Evolutionary conservation across 2,797 vertebrate genomes (phyloP).

Genomic region (Salarias fasciatus): DNA sequence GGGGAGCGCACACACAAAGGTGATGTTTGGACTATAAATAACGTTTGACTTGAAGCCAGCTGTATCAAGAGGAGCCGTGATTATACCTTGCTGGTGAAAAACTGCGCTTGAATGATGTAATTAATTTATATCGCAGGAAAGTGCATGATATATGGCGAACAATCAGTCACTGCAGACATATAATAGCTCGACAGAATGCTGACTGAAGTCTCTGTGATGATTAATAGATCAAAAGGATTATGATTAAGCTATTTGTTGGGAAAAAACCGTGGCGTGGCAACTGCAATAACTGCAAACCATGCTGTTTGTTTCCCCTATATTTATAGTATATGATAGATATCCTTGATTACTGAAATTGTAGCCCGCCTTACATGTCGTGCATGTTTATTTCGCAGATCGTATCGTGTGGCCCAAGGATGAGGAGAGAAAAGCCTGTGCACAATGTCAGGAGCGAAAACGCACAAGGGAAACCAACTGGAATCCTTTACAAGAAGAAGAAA

Average conservation of each 20-base stretch:
- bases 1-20: too few relatives aligned
- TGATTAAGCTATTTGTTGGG: conserved; percentile 54
- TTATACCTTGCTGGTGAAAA: conserved; percentile 22
- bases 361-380: conserved; percentile 11
- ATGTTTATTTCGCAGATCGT: conserved; percentile 63
- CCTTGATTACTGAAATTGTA: conserved; percentile 23
- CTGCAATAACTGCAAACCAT: conserved; percentile 6
- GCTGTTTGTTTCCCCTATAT: conserved; percentile 15
- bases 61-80: conserved; percentile 24
- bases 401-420: conserved; percentile 56
- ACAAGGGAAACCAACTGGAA: conserved; percentile 16
- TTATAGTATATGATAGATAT: conserved; percentile 33
- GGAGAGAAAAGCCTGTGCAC: neutral
- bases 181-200: conserved; percentile 57
- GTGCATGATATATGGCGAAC: conserved; percentile 53
- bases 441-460: conserved; percentile 2
- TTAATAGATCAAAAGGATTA: conserved; percentile 62
- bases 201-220: conserved; percentile 60
- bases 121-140: conserved; percentile 41
- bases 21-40: conserved; percentile 2
- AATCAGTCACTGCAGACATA: conserved; percentile 57
- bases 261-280: conserved; percentile 20
- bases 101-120: conserved; percentile 41
- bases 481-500: conserved; percentile 32
- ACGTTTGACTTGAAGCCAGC: conserved; percentile 3